Conservation (phyloP, 2,888 invertebrate genomes). For the Trichogramma dendrolimi region DNA sequence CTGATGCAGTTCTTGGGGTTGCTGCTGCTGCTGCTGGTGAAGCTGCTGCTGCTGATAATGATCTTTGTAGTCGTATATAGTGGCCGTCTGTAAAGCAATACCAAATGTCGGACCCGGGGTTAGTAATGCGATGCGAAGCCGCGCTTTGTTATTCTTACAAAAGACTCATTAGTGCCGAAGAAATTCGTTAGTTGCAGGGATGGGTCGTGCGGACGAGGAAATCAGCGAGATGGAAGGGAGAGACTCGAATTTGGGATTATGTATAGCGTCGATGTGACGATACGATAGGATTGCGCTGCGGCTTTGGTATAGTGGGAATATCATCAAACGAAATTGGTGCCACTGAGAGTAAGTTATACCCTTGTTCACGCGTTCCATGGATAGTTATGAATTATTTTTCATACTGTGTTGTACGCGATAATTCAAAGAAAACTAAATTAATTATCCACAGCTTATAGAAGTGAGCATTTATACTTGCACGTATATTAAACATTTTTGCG, state of each 20-base stretch:
- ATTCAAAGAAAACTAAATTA: too few species aligned
- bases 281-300: too few species aligned
- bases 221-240: conserved; percentile 1
- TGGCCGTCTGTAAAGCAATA: conserved; percentile 47
- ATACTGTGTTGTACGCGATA: too few species aligned
- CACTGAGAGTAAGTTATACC: too few species aligned
- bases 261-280: too few species aligned
- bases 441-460: too few species aligned
- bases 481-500: too few species aligned
- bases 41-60: conserved; percentile 49
- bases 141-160: not conserved
- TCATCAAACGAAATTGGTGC: too few species aligned
- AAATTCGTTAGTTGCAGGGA: not conserved
- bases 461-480: too few species aligned
- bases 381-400: too few species aligned
- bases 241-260: not conserved
- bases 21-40: conserved; percentile 45
- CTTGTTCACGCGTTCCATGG: too few species aligned
- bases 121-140: not conserved
- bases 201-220: not conserved
- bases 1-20: conserved; percentile 52
- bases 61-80: conserved; percentile 51
- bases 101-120: not conserved
- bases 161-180: not conserved
- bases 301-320: too few species aligned